Evolutionary conservation across 2,797 vertebrate genomes (phyloP).

Genomic region (Phoebastria nigripes): DNA sequence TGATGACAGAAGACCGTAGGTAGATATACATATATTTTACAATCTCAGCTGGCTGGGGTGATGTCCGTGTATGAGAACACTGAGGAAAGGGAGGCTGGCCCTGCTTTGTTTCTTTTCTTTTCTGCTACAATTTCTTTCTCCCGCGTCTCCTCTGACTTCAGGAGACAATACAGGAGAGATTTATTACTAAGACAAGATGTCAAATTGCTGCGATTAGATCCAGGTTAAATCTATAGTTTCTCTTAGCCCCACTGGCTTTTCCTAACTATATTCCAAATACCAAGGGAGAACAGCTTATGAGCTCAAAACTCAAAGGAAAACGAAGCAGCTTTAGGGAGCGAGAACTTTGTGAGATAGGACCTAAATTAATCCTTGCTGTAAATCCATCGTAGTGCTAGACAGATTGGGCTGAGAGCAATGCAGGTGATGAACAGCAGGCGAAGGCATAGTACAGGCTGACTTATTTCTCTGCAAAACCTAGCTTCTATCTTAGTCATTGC

Average conservation of each 20-base stretch:
- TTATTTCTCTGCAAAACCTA: not conserved
- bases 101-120: not conserved
- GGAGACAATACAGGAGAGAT: not conserved
- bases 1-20: not conserved
- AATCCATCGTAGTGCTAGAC: not conserved
- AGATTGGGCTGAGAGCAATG: not conserved
- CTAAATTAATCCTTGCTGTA: not conserved
- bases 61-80: not conserved
- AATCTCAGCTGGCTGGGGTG: not conserved
- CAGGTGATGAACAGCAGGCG: not conserved
- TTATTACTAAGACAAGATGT: constrained; percentile 23
- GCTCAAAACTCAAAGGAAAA: constrained; percentile 48
- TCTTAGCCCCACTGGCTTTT: constrained; percentile 4
- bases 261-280: not conserved
- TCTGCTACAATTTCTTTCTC: not conserved
- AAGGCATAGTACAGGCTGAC: not conserved
- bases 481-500: not conserved
- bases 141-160: not conserved
- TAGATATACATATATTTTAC: fast-evolving
- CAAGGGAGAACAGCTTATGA: not conserved
- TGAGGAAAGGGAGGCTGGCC: not conserved
- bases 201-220: not conserved
- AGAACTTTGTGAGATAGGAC: not conserved
- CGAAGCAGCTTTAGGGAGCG: constrained; percentile 16
- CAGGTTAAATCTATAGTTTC: not conserved